These are phyloP conservation scores for Phragmatobia fuliginosa DNA, from an alignment of 2,888 invertebrate genomes.

Conservation along the genomic window DNA sequence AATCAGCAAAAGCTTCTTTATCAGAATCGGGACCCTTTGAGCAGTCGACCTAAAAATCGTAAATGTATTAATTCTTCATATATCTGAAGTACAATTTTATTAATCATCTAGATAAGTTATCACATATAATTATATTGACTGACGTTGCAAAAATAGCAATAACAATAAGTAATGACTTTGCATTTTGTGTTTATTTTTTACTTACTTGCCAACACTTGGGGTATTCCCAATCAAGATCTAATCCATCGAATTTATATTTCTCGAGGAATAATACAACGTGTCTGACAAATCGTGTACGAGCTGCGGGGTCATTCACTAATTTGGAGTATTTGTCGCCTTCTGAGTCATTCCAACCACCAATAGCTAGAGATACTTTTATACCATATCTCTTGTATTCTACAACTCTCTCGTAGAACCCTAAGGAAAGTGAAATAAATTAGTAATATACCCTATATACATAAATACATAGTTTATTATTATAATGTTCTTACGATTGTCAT, in stretches of 20 bases:
- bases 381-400: constrained; percentile 92
- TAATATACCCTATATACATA: neutral
- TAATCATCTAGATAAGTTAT: neutral
- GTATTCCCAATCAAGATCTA: constrained; percentile 98
- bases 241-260: constrained; percentile 95
- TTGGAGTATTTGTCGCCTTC: constrained; percentile 96
- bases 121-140: neutral
- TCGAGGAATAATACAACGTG: constrained; percentile 92
- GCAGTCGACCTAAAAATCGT: constrained; percentile 90
- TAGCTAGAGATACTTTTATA: constrained; percentile 93
- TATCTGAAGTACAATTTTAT: neutral
- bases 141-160: neutral
- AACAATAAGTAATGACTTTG: neutral
- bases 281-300: constrained; percentile 90
- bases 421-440: constrained; percentile 37
- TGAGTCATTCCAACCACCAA: constrained; percentile 99
- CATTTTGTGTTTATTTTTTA: neutral
- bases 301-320: constrained; percentile 91
- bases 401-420: constrained; percentile 94
- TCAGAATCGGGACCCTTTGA: constrained; percentile 94
- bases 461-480: neutral
- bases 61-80: neutral
- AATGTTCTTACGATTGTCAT: constrained; percentile 91
- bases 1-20: constrained; percentile 91
- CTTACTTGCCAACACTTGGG: constrained; percentile 94